phyloP scores from a whole-genome alignment of 2,113 vertebrate species.

The Isurus oxyrinchus region DNA sequence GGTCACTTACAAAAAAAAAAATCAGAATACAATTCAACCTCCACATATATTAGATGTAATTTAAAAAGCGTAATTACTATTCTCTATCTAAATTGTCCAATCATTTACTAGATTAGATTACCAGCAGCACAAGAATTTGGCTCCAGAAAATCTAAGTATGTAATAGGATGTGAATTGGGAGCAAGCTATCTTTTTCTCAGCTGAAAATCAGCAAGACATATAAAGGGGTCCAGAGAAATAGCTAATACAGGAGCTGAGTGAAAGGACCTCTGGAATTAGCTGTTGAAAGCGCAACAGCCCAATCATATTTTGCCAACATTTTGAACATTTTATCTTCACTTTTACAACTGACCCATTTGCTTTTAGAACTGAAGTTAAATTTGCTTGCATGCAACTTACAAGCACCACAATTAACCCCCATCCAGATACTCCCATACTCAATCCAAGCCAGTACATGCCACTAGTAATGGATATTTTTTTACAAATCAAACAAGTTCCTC shows the following conservation, averaged over 20 bases:
- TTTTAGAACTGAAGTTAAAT: constrained; percentile 18
- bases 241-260: background rate
- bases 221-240: background rate
- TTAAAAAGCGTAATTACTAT: background rate
- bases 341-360: background rate
- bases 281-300: background rate
- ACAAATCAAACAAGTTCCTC: constrained; percentile 32
- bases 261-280: background rate
- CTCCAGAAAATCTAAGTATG: constrained; percentile 40
- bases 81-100: background rate
- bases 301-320: background rate
- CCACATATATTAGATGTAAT: background rate
- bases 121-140: background rate
- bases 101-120: background rate
- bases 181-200: background rate
- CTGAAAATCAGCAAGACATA: background rate
- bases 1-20: background rate
- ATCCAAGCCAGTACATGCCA: constrained; percentile 1
- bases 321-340: background rate
- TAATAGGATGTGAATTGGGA: constrained; percentile 37
- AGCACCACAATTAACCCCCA: background rate
- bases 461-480: background rate
- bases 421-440: background rate
- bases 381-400: background rate
- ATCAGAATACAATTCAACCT: background rate